Evolutionary conservation across 2,797 vertebrate genomes (phyloP).

Genomic region (Ispidina lecontei): DNA sequence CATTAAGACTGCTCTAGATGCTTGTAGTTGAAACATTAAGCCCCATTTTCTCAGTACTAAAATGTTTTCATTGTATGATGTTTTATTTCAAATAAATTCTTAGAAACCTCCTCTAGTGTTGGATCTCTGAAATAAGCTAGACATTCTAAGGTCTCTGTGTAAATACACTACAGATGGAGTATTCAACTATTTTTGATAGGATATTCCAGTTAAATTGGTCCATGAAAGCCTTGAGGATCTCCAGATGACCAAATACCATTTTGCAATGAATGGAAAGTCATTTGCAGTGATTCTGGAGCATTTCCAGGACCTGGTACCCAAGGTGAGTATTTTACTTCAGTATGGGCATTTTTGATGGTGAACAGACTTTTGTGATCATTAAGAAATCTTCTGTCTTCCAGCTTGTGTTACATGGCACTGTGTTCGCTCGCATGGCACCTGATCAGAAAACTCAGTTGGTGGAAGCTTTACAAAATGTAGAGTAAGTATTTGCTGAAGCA

Average conservation of each 20-base stretch:
- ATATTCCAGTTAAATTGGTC: constrained; percentile 87
- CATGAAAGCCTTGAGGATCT: constrained; percentile 84
- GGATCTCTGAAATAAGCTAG: not conserved
- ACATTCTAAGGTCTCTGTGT: not conserved
- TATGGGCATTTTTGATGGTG: not conserved
- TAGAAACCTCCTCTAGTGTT: not conserved
- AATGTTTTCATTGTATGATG: not conserved
- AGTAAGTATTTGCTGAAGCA: constrained; percentile 84
- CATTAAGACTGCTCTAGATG: not conserved
- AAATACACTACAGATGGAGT: not conserved
- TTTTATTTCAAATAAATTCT: not conserved
- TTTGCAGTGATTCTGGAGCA: constrained; percentile 93
- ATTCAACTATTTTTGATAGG: constrained; percentile 74
- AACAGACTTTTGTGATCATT: not conserved
- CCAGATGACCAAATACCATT: constrained; percentile 87
- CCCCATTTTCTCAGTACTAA: not conserved
- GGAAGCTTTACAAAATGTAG: constrained; percentile 93
- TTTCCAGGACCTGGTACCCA: constrained; percentile 95
- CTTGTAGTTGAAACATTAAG: not conserved
- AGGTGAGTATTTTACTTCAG: constrained; percentile 78
- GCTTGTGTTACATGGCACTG: constrained; percentile 93
- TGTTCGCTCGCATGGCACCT: constrained; percentile 97
- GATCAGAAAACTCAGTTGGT: constrained; percentile 98
- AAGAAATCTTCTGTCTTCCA: constrained; percentile 65
- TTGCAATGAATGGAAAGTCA: constrained; percentile 97